These are phyloP conservation scores for Drosophila pseudotalamancana DNA, from an alignment of 2,888 invertebrate species.

Conservation along the genomic window DNA sequence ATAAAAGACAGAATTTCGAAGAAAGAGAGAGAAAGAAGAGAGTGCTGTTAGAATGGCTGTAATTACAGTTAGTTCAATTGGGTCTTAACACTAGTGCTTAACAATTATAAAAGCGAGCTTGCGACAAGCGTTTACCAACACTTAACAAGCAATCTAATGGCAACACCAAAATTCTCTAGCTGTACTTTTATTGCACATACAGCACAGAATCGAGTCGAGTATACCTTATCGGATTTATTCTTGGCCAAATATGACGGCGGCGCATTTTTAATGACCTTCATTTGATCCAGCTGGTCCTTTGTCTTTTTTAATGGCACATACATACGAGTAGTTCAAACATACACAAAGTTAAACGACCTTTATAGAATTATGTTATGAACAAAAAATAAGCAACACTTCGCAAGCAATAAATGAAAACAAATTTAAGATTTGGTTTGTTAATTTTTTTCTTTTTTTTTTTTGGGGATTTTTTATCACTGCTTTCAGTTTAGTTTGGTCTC, in stretches of 20 bases:
- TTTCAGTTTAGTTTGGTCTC: constrained; percentile 19
- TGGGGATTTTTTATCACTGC: constrained; percentile 15
- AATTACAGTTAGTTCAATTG: constrained; percentile 51
- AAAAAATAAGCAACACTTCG: constrained; percentile 2
- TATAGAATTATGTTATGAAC: constrained; percentile 16
- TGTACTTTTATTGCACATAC: constrained; percentile 2
- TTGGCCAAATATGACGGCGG: constrained; percentile 93
- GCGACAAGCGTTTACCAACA: constrained; percentile 66
- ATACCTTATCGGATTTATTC: constrained; percentile 94
- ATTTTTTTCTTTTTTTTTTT: constrained; percentile 4
- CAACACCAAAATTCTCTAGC: constrained; percentile 22
- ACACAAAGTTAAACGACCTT: constrained; percentile 20
- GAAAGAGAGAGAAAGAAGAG: constrained; percentile 51
- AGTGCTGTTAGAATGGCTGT: constrained; percentile 69
- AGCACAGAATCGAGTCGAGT: neutral
- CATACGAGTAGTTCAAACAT: constrained; percentile 20
- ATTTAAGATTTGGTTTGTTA: neutral
- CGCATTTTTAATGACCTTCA: constrained; percentile 92
- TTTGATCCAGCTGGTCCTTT: constrained; percentile 86
- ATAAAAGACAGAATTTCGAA: constrained; percentile 41
- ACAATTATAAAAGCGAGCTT: constrained; percentile 22
- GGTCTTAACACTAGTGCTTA: constrained; percentile 35
- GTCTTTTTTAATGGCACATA: constrained; percentile 86
- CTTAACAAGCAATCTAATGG: constrained; percentile 47
- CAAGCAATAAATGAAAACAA: constrained; percentile 37